Evolutionary conservation across 1,140 invertebrate species (phyloP).

Genomic region (Sitobion miscanthi): DNA sequence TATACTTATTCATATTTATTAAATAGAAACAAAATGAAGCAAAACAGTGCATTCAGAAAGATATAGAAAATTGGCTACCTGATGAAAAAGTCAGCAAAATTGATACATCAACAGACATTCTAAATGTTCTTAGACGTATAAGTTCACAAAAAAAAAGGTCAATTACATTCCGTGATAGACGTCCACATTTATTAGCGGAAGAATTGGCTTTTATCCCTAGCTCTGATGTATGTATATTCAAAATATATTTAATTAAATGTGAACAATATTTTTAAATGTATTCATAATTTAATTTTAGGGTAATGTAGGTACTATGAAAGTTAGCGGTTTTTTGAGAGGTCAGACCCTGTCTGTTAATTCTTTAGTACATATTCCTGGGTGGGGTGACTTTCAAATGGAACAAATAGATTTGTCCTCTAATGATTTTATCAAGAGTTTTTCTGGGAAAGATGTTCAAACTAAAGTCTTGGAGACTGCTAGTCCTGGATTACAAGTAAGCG

Average conservation of each 20-base stretch:
- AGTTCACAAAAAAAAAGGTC: constrained; percentile 80
- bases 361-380: constrained; percentile 86
- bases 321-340: constrained; percentile 86
- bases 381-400: constrained; percentile 90
- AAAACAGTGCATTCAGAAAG: constrained; percentile 78
- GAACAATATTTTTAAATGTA: background rate
- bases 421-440: constrained; percentile 64
- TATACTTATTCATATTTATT: constrained; percentile 39
- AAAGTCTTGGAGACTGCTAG: constrained; percentile 72
- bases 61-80: constrained; percentile 79
- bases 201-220: constrained; percentile 73
- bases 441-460: constrained; percentile 59
- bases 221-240: constrained; percentile 61
- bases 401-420: constrained; percentile 79
- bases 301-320: constrained; percentile 75
- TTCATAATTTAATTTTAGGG: constrained; percentile 48
- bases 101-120: constrained; percentile 77
- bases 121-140: constrained; percentile 80
- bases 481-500: constrained; percentile 68
- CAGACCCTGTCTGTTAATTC: constrained; percentile 83
- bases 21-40: constrained; percentile 72
- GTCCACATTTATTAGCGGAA: constrained; percentile 84
- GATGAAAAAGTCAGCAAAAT: constrained; percentile 81
- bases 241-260: background rate
- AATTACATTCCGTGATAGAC: constrained; percentile 76